Evolutionary conservation across 2,797 vertebrate genomes (phyloP), one percentile per base, ranked within the genome.

Genomic region (Neostethus bicornis): DNA sequence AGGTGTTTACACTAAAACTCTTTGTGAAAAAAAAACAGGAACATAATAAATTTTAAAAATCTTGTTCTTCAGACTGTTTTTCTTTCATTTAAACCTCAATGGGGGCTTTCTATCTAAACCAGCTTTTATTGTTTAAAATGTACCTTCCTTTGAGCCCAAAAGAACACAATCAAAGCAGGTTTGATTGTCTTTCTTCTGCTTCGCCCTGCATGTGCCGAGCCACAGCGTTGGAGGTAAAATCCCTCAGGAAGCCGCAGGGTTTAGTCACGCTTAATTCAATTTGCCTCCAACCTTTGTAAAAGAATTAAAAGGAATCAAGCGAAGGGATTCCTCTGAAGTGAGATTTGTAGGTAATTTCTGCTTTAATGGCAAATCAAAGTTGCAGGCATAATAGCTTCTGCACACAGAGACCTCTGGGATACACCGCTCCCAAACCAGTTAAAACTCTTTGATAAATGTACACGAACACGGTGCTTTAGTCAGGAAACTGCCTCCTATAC

Each of bases 311-410:
- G 67, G 56, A 59, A 55, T 78, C 64, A 80, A 61, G 49, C 29
- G 24, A 38, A 74, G 61, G 35, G 45, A 71, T 67, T 62, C 35
- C 53, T 75, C 65, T 70, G 58, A 51, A 19, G 68, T 65, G 38
- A 73, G 70, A 75, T 76, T 55, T 73, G 75, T 28, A 60, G 65
- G 71, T 80, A 78, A 81, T 76, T 73, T 81, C 69, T 73, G 47
- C 59, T 66, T 46, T 72, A 69, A 77, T 77, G 65, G 70, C 50
- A 73, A 79, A 84, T 86, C 80, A 84, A 80, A 84, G 79, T 46
- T 68, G 29, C 50, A 57, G 53, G 39, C 25, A 61, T 63, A 63
- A 74, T 32, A 49, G 42, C 6, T 24, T 56, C 37, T 64, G 46
- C 57, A 38, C 46, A 28, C 49, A 21, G 35, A 61, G 52, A 73